Percentiles rank a stretch among this genome's conserved stretches.
phyloP scores from a whole-genome alignment of 1,140 invertebrate species.

The Hypsibius dujardini region DNA sequence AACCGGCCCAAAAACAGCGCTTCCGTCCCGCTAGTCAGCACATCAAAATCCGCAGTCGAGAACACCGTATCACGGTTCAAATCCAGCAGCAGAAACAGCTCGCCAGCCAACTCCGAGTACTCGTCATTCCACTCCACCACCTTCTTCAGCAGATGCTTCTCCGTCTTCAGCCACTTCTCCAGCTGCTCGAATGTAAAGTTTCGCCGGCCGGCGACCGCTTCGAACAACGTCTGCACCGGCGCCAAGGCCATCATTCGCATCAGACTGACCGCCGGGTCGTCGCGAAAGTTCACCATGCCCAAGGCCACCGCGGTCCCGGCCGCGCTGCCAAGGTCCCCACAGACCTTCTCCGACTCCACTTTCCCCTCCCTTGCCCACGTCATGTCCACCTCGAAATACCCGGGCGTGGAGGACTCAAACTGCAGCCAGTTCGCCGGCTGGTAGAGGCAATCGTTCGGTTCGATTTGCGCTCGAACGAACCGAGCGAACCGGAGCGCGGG shows the following conservation, averaged over 20 bases:
- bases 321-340: not conserved
- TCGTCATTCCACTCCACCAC: slow-evolving; percentile 4
- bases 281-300: not conserved
- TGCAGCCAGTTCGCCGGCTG: not conserved
- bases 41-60: not conserved
- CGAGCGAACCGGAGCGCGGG: not conserved
- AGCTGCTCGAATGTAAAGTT: slow-evolving; percentile 1
- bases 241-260: not conserved
- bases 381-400: not conserved
- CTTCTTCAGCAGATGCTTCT: not conserved
- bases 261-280: not conserved
- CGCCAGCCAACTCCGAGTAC: not conserved
- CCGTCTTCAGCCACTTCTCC: not conserved
- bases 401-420: not conserved
- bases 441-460: not conserved
- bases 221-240: not conserved
- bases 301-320: no score
- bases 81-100: slow-evolving; percentile 9
- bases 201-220: not conserved
- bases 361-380: not conserved
- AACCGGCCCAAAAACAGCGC: not conserved
- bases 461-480: not conserved
- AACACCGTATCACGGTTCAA: slow-evolving; percentile 1
- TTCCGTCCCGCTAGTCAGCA: not conserved
- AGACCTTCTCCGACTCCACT: not conserved